Percentiles rank a stretch among this genome's conserved stretches.
phyloP scores from a whole-genome alignment of 2,888 invertebrate species.

The Hyposoter dolosus region DNA sequence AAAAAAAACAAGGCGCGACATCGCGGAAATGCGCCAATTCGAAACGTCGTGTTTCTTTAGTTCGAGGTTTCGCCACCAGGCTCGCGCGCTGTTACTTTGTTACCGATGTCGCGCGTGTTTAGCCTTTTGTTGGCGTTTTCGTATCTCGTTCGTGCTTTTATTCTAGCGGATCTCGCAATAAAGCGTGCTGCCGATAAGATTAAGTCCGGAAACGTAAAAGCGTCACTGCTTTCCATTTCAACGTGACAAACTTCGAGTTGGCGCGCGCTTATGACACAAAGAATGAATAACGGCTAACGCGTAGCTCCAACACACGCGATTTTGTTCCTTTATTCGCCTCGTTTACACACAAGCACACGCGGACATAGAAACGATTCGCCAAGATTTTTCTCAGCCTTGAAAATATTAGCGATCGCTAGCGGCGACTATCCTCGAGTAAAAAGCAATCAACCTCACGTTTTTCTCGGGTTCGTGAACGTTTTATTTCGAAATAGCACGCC shows the following conservation, averaged over 20 bases:
- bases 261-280: conserved; percentile 45
- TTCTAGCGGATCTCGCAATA: conserved; percentile 29
- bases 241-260: conserved; percentile 47
- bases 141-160: conserved; percentile 32
- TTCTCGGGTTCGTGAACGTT: conserved; percentile 29
- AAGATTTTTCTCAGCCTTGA: conserved; percentile 61
- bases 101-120: background rate
- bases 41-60: background rate
- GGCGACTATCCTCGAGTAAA: conserved; percentile 36
- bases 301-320: conserved; percentile 2
- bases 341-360: background rate
- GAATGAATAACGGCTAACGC: conserved; percentile 31
- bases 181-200: conserved; percentile 49
- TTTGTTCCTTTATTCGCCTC: conserved; percentile 6
- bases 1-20: background rate
- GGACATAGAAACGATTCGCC: conserved; percentile 19
- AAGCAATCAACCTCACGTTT: conserved; percentile 25
- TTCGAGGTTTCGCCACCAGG: conserved; percentile 12
- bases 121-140: conserved; percentile 21
- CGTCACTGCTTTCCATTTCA: conserved; percentile 50
- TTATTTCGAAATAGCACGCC: conserved; percentile 25
- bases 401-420: conserved; percentile 12
- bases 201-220: conserved; percentile 50
- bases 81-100: background rate
- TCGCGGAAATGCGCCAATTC: background rate